Conservation (phyloP, 2,888 invertebrate species). For the Clitarchus hookeri region DNA sequence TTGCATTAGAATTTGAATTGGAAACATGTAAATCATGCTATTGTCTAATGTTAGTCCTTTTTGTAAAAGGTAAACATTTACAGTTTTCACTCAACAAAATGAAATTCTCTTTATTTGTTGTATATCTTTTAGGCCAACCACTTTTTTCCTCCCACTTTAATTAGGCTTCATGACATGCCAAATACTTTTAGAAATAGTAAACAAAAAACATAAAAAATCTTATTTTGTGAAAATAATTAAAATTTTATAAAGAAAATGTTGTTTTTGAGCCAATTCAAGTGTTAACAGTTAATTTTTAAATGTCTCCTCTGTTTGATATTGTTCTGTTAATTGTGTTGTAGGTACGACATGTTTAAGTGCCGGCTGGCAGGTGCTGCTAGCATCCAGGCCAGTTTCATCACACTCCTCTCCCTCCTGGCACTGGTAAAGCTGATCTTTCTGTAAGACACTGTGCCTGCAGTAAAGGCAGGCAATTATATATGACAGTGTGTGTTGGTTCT, state of each 20-base stretch:
- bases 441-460: not conserved
- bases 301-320: not conserved
- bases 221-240: no score
- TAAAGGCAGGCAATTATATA: not conserved
- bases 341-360: conserved; percentile 89
- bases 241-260: not conserved
- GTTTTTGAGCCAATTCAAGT: not conserved
- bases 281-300: not conserved
- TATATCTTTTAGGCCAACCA: no score
- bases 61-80: no score
- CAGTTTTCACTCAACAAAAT: no score
- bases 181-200: not conserved
- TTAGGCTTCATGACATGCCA: no score
- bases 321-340: conserved; percentile 45
- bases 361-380: conserved; percentile 81
- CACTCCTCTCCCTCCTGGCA: conserved; percentile 15
- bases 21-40: not conserved
- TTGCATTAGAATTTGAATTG: conserved; percentile 2
- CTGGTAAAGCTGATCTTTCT: not conserved
- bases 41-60: not conserved
- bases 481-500: conserved; percentile 1
- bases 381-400: conserved; percentile 62
- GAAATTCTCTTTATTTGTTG: no score
- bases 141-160: no score
- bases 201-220: conserved; percentile 4